phyloP scores from a whole-genome alignment of 2,888 invertebrate species.

The Pandemis cinnamomeana region DNA sequence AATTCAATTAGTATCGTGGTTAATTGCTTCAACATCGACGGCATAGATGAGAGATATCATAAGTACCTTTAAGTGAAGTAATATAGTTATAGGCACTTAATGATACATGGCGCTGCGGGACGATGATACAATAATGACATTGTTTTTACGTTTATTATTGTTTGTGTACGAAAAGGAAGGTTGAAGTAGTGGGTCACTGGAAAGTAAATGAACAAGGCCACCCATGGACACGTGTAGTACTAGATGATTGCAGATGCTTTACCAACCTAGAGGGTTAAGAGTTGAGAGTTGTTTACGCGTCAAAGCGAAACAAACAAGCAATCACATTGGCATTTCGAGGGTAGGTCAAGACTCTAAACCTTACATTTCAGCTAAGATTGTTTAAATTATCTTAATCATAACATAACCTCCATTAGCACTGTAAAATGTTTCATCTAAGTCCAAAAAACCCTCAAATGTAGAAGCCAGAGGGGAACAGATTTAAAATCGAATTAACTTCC shows the following conservation, averaged over 20 bases:
- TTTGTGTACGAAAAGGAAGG: no score
- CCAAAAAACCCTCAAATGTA: background rate
- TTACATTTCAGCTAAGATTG: background rate
- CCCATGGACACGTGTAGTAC: no score
- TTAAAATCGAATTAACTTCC: conserved; percentile 15
- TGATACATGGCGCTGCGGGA: background rate
- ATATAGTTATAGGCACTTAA: background rate
- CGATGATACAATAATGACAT: background rate
- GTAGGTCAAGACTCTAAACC: background rate
- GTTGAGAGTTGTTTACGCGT: background rate
- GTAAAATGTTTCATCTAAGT: background rate
- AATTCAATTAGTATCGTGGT: conserved; percentile 3
- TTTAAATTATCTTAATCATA: background rate
- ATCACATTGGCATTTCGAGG: no score
- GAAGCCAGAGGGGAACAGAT: background rate
- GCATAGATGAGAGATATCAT: background rate
- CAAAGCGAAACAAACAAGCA: background rate
- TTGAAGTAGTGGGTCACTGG: no score
- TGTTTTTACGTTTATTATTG: no score
- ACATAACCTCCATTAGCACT: background rate
- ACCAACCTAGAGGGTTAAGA: no score
- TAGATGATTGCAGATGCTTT: no score
- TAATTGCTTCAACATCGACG: conserved; percentile 1
- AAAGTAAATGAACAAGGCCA: no score
- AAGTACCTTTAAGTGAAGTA: background rate